Percentiles rank a stretch among this genome's conserved stretches.
Conservation (phyloP, 1,140 invertebrate genomes). For the Drosophila obscura region DNA sequence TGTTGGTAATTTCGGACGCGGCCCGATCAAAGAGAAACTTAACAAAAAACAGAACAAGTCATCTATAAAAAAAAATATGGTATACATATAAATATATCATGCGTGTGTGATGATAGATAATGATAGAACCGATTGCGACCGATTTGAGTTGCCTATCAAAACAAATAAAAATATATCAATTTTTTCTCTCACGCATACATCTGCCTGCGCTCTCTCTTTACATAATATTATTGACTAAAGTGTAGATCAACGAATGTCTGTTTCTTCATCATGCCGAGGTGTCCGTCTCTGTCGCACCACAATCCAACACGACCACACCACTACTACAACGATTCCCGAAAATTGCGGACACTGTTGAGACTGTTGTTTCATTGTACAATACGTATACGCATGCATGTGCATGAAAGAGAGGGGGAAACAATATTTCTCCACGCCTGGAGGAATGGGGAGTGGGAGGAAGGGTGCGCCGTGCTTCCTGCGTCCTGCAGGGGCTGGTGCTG, state of each 20-base stretch:
- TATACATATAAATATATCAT: conserved; percentile 31
- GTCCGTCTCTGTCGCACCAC: conserved; percentile 27
- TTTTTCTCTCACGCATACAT: conserved; percentile 14
- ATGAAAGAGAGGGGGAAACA: too few relatives aligned
- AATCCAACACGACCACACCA: conserved; percentile 2
- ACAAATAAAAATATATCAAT: conserved; percentile 42
- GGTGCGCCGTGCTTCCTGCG: too few relatives aligned
- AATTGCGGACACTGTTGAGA: not conserved
- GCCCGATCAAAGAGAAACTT: conserved; percentile 55
- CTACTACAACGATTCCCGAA: not conserved
- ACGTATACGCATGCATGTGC: too few relatives aligned
- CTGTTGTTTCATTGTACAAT: not conserved
- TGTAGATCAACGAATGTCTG: conserved; percentile 81
- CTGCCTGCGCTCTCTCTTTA: conserved; percentile 32
- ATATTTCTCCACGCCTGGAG: too few relatives aligned
- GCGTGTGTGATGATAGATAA: conserved; percentile 46
- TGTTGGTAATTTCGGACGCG: conserved; percentile 43
- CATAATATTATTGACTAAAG: conserved; percentile 76
- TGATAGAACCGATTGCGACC: not conserved
- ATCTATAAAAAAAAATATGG: conserved; percentile 50
- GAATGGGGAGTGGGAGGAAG: too few relatives aligned
- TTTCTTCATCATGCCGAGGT: conserved; percentile 35
- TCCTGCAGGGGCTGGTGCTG: conserved; percentile 11
- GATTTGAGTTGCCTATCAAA: conserved; percentile 31
- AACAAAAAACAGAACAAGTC: conserved; percentile 57